Evolutionary conservation across 2,888 invertebrate species (phyloP), one percentile per base, ranked within the genome.

Genomic region (Lasioglossum malachurum): DNA sequence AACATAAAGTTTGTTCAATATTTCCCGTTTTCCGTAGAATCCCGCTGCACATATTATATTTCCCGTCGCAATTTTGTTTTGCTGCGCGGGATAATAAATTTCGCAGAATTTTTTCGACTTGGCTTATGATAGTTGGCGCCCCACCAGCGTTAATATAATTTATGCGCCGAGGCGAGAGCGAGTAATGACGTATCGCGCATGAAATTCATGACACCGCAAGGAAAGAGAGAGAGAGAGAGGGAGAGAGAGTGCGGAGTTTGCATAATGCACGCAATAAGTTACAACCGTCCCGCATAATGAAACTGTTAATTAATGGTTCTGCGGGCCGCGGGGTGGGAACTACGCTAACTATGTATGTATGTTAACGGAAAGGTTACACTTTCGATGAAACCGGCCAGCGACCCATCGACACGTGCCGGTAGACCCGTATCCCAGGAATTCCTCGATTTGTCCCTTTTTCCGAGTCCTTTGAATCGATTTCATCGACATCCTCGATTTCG

Each of bases 211-310:
- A 35, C 3, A 31, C 19, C 35, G 67, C 19, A 16, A 31, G 23
- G 3, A 16, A 31, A 10, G 3, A 35, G 64, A 16, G 31, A 16
- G 23, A 49, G 49, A 16, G 19, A 16, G 49, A 7, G 2, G 7
- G 49, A 23, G 49, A 19, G 19, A 7, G 19, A 49, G 49, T 23
- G 49, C 23, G 53, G 19, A 35, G 67, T 67, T 67, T 67, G 35
- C 67, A 67, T 67, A 67, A 67, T 35, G 8, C 67, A 4, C 35
- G 67, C 35, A 35, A 67, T 67, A 35, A 67, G 67, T 67, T 67
- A 67, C 19, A 67, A 67, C 31, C 31, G 19, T 67, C 35, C 35
- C 67, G 35, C 35, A 19, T 35, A 67, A 67, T 67, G 67, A 67
- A 67, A 67, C 67, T 31, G 35, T 8, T 35, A 35, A 67, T 35